phyloP scores from a whole-genome alignment of 2,113 vertebrate genomes.

The Oncorhynchus tshawytscha region DNA sequence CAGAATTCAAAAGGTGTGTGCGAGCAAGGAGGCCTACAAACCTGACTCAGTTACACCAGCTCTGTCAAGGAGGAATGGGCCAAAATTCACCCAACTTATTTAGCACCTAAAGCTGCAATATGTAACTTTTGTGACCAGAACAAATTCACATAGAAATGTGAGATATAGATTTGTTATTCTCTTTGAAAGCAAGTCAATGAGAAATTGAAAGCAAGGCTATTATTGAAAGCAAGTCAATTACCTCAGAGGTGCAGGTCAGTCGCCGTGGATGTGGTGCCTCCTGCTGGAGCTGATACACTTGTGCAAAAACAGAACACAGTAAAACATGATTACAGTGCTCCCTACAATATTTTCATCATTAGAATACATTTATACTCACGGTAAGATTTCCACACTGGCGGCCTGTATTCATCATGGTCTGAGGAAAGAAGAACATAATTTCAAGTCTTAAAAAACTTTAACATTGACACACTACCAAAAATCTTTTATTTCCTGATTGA shows the following conservation, averaged over 20 bases:
- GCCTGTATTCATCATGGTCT: constrained; percentile 73
- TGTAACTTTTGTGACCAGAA: no score
- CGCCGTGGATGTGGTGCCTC: constrained; percentile 95
- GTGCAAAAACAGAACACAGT: constrained; percentile 30
- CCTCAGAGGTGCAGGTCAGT: constrained; percentile 74
- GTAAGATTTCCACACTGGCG: constrained; percentile 72
- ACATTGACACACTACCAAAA: not conserved
- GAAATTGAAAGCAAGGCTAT: no score
- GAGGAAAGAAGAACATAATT: constrained; percentile 11
- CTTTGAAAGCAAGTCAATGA: no score
- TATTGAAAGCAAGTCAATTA: constrained; percentile 13
- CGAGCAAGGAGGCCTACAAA: no score
- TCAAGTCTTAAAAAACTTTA: not conserved
- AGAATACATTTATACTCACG: constrained; percentile 48
- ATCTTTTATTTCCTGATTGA: not conserved
- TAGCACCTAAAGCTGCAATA: no score
- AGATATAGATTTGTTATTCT: no score
- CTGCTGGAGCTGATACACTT: constrained; percentile 98
- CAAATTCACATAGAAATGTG: no score
- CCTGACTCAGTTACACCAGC: no score
- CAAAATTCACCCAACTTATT: no score
- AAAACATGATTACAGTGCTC: not conserved
- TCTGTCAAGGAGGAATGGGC: no score
- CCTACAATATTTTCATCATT: no score
- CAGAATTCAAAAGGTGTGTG: no score